phyloP scores from a whole-genome alignment of 2,113 vertebrate genomes.

The Lutjanus erythropterus region DNA sequence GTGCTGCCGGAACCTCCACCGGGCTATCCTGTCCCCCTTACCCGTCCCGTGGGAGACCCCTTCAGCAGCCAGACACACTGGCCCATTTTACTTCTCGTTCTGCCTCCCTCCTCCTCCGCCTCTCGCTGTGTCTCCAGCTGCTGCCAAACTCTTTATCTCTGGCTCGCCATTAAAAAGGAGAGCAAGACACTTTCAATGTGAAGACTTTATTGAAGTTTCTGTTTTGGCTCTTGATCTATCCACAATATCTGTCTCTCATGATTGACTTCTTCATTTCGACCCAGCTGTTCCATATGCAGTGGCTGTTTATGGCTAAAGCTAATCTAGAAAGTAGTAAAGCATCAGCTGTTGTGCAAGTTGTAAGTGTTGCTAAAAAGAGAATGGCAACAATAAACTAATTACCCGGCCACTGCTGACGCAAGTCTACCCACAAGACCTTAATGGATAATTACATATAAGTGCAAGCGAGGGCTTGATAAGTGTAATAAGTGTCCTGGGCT shows the following conservation, averaged over 20 bases:
- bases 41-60: slow-evolving; percentile 72
- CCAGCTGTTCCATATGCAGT: slow-evolving; percentile 3
- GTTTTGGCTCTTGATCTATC: slow-evolving; percentile 37
- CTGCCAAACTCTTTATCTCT: slow-evolving; percentile 60
- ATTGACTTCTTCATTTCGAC: slow-evolving; percentile 27
- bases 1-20: slow-evolving; percentile 63
- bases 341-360: slow-evolving; percentile 22
- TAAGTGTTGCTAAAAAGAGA: slow-evolving; percentile 48
- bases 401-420: slow-evolving; percentile 36
- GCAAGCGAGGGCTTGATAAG: slow-evolving; percentile 53
- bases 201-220: slow-evolving; percentile 38
- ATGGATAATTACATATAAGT: slow-evolving; percentile 59
- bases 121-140: slow-evolving; percentile 43
- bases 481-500: slow-evolving; percentile 58
- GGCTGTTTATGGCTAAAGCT: slow-evolving; percentile 14
- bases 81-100: slow-evolving; percentile 73
- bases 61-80: slow-evolving; percentile 77
- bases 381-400: slow-evolving; percentile 61
- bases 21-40: slow-evolving; percentile 65
- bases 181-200: slow-evolving; percentile 13
- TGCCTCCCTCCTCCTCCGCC: slow-evolving; percentile 36
- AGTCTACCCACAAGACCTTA: slow-evolving; percentile 43
- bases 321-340: slow-evolving; percentile 28
- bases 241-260: slow-evolving; percentile 8
- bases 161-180: slow-evolving; percentile 25